Conservation (phyloP, 2,797 vertebrate genomes). For the Trachurus trachurus region DNA sequence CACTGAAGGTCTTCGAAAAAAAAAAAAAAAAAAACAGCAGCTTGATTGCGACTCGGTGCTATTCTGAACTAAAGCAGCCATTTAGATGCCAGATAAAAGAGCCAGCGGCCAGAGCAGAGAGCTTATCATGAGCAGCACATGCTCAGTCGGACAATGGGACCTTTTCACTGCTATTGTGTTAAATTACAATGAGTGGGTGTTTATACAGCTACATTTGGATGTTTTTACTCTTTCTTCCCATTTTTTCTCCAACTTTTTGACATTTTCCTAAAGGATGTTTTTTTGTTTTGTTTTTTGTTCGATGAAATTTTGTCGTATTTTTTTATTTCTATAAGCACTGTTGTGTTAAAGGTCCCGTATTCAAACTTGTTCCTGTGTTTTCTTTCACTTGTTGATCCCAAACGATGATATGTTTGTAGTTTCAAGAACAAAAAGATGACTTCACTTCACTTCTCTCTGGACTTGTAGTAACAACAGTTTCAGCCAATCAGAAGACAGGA, state of each 20-base stretch:
- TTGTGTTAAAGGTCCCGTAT: not conserved
- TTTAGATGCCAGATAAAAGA: conserved; percentile 75
- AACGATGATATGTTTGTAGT: no score
- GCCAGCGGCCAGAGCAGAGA: conserved; percentile 18
- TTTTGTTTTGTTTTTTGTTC: not conserved
- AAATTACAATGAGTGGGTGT: conserved; percentile 45
- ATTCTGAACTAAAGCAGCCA: conserved; percentile 61
- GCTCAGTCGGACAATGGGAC: conserved; percentile 64
- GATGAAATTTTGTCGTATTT: not conserved
- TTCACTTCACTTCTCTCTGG: no score
- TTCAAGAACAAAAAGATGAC: no score
- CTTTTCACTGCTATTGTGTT: conserved; percentile 54
- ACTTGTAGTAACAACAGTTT: no score
- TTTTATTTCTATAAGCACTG: not conserved
- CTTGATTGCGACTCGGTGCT: conserved; percentile 62
- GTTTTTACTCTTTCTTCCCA: not conserved
- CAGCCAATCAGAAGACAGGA: no score
- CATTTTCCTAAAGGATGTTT: not conserved
- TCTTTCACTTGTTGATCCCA: no score
- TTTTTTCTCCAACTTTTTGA: not conserved
- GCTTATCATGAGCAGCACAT: conserved; percentile 74
- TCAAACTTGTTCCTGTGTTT: no score
- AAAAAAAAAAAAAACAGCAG: not conserved
- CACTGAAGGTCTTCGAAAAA: conserved; percentile 9
- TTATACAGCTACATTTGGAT: conserved; percentile 14